Evolutionary conservation across 2,888 invertebrate genomes (phyloP).

Genomic region (Diabrotica balteata): DNA sequence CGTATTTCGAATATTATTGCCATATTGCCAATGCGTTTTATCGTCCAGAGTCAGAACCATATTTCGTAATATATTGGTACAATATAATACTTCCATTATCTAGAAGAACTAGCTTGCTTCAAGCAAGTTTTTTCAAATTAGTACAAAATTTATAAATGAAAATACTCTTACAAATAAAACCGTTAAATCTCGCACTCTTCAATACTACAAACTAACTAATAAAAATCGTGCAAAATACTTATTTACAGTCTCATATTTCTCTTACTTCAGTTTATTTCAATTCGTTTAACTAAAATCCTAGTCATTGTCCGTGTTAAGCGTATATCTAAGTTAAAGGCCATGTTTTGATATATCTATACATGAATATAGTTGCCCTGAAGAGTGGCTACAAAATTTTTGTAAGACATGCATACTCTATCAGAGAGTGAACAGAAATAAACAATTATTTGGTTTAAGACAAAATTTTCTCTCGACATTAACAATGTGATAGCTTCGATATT

Average conservation of each 20-base stretch:
- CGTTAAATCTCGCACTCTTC: no score
- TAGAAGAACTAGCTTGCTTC: no score
- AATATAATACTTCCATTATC: no score
- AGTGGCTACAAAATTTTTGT: slow-evolving; percentile 32
- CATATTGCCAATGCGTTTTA: no score
- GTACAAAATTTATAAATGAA: no score
- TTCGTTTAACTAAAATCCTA: slow-evolving; percentile 42
- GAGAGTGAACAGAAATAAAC: slow-evolving; percentile 17
- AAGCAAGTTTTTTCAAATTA: no score
- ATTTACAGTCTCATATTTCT: neutral
- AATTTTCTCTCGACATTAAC: neutral
- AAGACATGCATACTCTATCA: slow-evolving; percentile 54
- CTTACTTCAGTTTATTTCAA: slow-evolving; percentile 30
- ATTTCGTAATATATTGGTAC: no score
- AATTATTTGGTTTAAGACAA: neutral
- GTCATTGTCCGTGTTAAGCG: slow-evolving; percentile 48
- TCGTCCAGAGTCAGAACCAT: no score
- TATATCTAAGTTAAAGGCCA: slow-evolving; percentile 40
- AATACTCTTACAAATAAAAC: no score
- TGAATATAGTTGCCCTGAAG: slow-evolving; percentile 31
- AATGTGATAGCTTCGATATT: slow-evolving; percentile 10
- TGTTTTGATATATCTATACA: slow-evolving; percentile 49
- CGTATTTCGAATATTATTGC: no score
- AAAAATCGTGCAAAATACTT: neutral
- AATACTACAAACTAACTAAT: neutral